Base-by-base conservation (phyloP, 2,797 vertebrate species). In the Columba guinea region DNA sequence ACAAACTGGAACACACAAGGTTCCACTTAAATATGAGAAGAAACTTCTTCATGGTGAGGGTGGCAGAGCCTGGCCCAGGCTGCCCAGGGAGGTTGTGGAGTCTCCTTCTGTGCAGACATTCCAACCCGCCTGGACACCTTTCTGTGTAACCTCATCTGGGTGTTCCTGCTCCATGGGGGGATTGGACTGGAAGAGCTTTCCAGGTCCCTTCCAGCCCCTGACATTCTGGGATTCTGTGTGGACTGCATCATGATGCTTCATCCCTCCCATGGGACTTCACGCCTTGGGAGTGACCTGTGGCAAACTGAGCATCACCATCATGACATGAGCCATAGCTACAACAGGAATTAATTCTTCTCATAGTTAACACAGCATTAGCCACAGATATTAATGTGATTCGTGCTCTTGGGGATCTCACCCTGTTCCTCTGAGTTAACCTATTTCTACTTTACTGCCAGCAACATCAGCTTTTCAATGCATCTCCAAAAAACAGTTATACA, bases 201-300 rank as follows among this genome's bases (percentile, higher is more conserved):
- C 37, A 37, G 37, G 37, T 5, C 37, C 37, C 37, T 37, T 37
- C 37, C 37, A 37, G 13, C 11, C 37, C 37, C 37, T 37, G 37
- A 37, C 37, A 37, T 13, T 37, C 35, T 35, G 35, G 35, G 35
- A 10, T 35, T 35, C 37, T 37, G 37, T 37, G 37, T 37, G 39
- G 30, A 20, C 53, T 53, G 49, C 67, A 18, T 26, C 7, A 0
- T 18, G 41, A 17, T 2, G 6, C 26, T 56, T 74, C 30, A 9
- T 4, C 48, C 35, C 41, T 58, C 6, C 7, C 24, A 0, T 0
- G 12, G 65, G 27, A 9, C 37, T 44, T 32, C 16, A 7, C 10
- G 17, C 55, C 82, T 52, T 20, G 14, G 53, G 37, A 62, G 34
- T 10, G 16, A 56, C 34, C 51, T 30, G 34, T 37, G 65, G 55